Percentiles rank a stretch among this genome's conserved stretches.
Evolutionary conservation across 2,797 vertebrate species (phyloP).

Genomic region (Melanotaenia boesemani): DNA sequence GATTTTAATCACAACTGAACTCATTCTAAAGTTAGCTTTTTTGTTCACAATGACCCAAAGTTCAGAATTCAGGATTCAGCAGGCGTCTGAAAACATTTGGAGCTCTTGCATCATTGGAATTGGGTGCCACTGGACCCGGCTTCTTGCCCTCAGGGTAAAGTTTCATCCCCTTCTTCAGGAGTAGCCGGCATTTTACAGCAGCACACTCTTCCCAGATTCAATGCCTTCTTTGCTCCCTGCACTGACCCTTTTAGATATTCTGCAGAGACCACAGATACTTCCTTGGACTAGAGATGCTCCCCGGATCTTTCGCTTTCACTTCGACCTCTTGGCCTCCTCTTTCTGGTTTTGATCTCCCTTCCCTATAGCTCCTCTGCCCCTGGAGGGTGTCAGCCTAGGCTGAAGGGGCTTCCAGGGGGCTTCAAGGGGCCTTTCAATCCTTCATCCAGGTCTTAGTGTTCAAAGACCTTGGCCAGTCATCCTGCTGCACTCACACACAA

Average conservation of each 20-base stretch:
- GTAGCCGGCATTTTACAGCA: conserved; percentile 53
- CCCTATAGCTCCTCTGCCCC: conserved; percentile 87
- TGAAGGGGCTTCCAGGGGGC: conserved; percentile 92
- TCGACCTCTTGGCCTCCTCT: conserved; percentile 75
- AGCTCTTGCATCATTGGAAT: conserved; percentile 38
- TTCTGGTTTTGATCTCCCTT: conserved; percentile 85
- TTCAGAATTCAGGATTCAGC: conserved; percentile 53
- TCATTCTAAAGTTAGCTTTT: conserved; percentile 7
- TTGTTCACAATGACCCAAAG: conserved; percentile 18
- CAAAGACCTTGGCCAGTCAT: conserved; percentile 93
- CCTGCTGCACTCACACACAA: conserved; percentile 59
- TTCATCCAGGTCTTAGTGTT: conserved; percentile 83
- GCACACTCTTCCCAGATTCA: conserved; percentile 58
- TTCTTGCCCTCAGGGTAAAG: conserved; percentile 57
- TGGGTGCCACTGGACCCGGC: conserved; percentile 58
- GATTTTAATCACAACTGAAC: conserved; percentile 11
- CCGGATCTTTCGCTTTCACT: conserved; percentile 77
- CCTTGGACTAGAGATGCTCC: conserved; percentile 84
- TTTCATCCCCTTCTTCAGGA: conserved; percentile 50
- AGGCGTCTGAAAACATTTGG: conserved; percentile 44
- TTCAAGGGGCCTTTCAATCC: conserved; percentile 92
- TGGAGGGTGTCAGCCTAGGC: conserved; percentile 92
- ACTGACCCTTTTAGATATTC: conserved; percentile 77
- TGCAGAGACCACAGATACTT: conserved; percentile 74
- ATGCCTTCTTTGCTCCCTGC: conserved; percentile 63